Percentiles rank a stretch among this genome's conserved stretches.
These are phyloP conservation scores for Drepanosiphum platanoidis DNA, from an alignment of 2,888 invertebrate species.

Conservation along the genomic window DNA sequence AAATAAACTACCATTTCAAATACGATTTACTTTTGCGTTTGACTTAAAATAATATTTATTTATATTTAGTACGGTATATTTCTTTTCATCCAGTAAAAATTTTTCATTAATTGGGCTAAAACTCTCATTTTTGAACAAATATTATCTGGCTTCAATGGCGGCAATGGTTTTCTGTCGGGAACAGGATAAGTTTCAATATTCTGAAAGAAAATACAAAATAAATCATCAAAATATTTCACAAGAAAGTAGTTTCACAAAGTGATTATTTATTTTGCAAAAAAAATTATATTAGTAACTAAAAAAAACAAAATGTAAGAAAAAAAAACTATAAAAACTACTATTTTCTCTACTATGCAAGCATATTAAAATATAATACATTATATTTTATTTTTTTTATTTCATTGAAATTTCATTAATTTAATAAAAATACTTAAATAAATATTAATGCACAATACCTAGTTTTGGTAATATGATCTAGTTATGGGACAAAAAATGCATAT, in stretches of 20 bases:
- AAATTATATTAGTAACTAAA: too few relatives aligned
- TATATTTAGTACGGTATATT: slow-evolving; percentile 64
- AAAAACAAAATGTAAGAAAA: too few relatives aligned
- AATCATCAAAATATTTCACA: not conserved
- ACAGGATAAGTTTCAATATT: slow-evolving; percentile 64
- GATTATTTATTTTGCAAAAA: not conserved
- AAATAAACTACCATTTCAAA: not conserved
- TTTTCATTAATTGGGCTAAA: slow-evolving; percentile 65
- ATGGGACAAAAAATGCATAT: not conserved
- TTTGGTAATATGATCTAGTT: not conserved
- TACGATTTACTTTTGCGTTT: not conserved
- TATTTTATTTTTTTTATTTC: too few relatives aligned
- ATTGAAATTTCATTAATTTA: too few relatives aligned
- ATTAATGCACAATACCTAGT: not conserved
- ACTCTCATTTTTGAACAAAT: slow-evolving; percentile 64
- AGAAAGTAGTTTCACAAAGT: not conserved
- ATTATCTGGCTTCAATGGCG: slow-evolving; percentile 64
- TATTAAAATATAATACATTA: too few relatives aligned
- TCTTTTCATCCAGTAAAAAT: slow-evolving; percentile 65
- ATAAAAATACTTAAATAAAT: not conserved
- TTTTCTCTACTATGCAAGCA: too few relatives aligned
- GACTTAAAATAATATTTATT: not conserved
- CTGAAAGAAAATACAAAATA: slow-evolving; percentile 62
- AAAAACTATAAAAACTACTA: too few relatives aligned
- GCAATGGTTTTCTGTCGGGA: slow-evolving; percentile 63